Percentiles rank a stretch among this genome's conserved stretches.
These are phyloP conservation scores for Pterostichus niger DNA, from an alignment of 2,888 invertebrate species.

Conservation along the genomic window DNA sequence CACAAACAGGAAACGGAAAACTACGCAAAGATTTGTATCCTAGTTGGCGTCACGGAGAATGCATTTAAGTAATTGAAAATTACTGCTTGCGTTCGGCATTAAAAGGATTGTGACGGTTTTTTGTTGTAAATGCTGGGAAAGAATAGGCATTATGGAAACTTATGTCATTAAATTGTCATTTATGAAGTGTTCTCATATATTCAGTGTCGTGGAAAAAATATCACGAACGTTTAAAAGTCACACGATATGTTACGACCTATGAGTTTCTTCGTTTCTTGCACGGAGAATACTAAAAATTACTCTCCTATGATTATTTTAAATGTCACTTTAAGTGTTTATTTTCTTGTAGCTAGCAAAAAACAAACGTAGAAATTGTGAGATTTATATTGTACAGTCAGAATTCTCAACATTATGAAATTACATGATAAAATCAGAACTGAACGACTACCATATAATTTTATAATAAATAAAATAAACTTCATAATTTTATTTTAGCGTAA, in stretches of 20 bases:
- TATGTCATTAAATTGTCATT: constrained; percentile 59
- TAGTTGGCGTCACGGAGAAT: constrained; percentile 39
- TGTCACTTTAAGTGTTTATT: constrained; percentile 51
- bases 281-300: constrained; percentile 12
- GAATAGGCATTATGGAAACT: constrained; percentile 54
- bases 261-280: background rate
- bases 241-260: constrained; percentile 36
- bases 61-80: constrained; percentile 52
- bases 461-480: constrained; percentile 13
- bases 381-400: background rate
- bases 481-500: background rate
- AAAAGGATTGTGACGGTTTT: constrained; percentile 50
- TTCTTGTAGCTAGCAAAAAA: background rate
- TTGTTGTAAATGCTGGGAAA: constrained; percentile 42
- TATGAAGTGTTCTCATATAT: constrained; percentile 52
- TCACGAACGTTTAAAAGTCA: constrained; percentile 35
- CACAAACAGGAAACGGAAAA: constrained; percentile 43
- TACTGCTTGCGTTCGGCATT: constrained; percentile 42
- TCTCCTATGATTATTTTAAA: constrained; percentile 34
- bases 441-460: constrained; percentile 2
- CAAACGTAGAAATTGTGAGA: constrained; percentile 20
- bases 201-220: constrained; percentile 43
- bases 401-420: constrained; percentile 28
- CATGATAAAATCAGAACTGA: constrained; percentile 10
- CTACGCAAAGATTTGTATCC: constrained; percentile 45